Evolutionary conservation across 2,113 vertebrate genomes (phyloP), one percentile per base, ranked within the genome.

Genomic region (Bujurquina vittata): DNA sequence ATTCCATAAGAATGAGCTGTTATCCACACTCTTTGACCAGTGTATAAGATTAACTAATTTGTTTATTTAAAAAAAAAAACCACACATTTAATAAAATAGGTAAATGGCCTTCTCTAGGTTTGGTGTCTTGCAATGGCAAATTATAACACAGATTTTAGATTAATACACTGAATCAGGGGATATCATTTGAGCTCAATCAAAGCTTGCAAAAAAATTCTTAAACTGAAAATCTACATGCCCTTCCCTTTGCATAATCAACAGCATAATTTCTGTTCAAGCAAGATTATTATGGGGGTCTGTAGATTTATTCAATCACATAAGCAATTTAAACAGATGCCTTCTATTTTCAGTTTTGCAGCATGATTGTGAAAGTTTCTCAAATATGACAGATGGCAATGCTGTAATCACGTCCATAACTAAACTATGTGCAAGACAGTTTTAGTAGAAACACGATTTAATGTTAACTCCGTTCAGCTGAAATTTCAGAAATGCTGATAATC

Each of bases 231-330:
- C 7, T 55, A 77, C 46, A 65, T 10, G n/a, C 17, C 3, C 15
- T 75, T 55, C 43, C 26, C 33, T 29, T 22, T 49, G 20, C 22
- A 63, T 31, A 29, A 37, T 62, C 40, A 37, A 40, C 65, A 54
- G n/a, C 8, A 12, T 4, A 11, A 11, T 61, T 26, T 33, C 35
- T 37, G 11, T 54, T 60, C n/a, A 57, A 57, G 29, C 11, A 58
- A 12, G 20, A 65, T 11, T 22, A 60, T 31, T 76, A 61, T 14
- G 6, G 7, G 56, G 43, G 15, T 14, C 11, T 22, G 17, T 54
- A 29, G 31, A 5, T 80, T 35, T 72, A 73, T 72, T 72, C 65
- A 72, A 52, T 72, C 65, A 52, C 65, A 72, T 62, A 12, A 43
- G 5, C 43, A 54, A 54, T 85, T 60, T 54, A 40, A 67, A 80